Evolutionary conservation across 1,140 invertebrate genomes (phyloP).

Genomic region (Nasonia longicornis): DNA sequence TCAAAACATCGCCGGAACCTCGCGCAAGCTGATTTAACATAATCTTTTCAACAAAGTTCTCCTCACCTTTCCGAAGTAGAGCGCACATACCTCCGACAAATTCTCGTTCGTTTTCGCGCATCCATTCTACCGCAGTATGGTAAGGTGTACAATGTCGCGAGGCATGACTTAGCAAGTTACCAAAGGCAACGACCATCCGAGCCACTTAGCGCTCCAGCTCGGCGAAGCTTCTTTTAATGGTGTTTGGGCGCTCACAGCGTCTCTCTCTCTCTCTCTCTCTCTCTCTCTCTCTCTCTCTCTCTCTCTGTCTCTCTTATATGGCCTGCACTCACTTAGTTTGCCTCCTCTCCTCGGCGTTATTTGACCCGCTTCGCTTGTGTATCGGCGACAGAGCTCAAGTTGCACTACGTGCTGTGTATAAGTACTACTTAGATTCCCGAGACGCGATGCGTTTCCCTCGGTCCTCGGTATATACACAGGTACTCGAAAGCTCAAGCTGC

Average conservation of each 20-base stretch:
- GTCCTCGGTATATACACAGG: neutral
- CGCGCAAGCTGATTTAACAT: neutral
- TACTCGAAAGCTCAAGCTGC: neutral
- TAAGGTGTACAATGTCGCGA: neutral
- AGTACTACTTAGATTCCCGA: slow-evolving; percentile 10
- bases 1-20: neutral
- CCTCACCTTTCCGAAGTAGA: neutral
- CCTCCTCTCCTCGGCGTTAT: neutral
- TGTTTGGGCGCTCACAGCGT: neutral
- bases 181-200: neutral
- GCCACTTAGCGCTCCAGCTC: neutral
- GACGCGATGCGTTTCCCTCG: neutral
- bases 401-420: slow-evolving; percentile 1
- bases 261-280: neutral
- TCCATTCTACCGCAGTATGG: neutral
- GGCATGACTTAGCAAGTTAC: slow-evolving; percentile 17
- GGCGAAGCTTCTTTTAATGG: neutral
- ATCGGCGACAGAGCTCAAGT: neutral
- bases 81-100: neutral
- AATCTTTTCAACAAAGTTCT: slow-evolving; percentile 1
- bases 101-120: neutral
- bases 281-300: neutral
- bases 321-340: neutral
- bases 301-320: neutral
- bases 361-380: neutral